A percentile compares a stretch with the other conserved stretches of the same genome.
Conservation (phyloP, 2,113 vertebrate species). For the Chiloscyllium plagiosum region DNA sequence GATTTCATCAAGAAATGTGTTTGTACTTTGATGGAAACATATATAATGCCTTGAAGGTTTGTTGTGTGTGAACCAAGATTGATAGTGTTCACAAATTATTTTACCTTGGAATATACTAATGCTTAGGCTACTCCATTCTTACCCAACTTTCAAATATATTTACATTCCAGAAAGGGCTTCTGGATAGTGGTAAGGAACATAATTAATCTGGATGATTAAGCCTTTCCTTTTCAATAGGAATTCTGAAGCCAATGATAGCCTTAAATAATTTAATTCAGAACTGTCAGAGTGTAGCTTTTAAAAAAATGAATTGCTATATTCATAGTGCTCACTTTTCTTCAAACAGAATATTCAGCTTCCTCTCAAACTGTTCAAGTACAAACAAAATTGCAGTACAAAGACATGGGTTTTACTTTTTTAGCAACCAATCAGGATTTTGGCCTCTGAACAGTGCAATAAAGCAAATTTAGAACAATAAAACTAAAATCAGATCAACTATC, state of each 20-base stretch:
- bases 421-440: neutral
- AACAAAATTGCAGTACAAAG: neutral
- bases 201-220: neutral
- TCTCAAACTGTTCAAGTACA: neutral
- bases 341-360: neutral
- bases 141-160: neutral
- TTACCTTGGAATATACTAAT: neutral
- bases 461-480: slow-evolving; percentile 8
- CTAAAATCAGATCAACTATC: neutral
- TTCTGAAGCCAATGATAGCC: neutral
- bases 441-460: neutral
- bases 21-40: neutral
- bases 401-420: neutral
- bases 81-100: neutral
- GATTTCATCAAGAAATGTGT: neutral
- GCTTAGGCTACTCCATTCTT: neutral
- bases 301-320: neutral
- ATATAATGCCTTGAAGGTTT: neutral
- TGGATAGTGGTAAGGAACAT: neutral
- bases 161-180: neutral
- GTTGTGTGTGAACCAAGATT: neutral
- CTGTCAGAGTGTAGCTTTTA: neutral
- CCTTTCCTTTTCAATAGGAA: neutral
- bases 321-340: neutral
- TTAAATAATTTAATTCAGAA: neutral